phyloP scores from a whole-genome alignment of 2,113 vertebrate genomes.

The Gallinago undulata region DNA sequence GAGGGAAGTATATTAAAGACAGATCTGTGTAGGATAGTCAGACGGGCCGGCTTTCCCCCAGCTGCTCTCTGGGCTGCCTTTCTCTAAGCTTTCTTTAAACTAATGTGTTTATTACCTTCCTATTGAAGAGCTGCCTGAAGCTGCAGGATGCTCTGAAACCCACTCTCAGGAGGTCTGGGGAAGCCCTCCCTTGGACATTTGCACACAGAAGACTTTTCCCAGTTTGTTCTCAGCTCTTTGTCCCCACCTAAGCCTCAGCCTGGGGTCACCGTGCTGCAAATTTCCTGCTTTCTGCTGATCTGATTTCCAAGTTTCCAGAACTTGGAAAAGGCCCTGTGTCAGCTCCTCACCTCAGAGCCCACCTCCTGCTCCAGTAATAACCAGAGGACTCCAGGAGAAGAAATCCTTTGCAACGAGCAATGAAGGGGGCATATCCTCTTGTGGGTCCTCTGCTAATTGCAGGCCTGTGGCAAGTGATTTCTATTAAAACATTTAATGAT shows the following conservation, averaged over 20 bases:
- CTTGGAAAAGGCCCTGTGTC: accelerated
- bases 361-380: not conserved
- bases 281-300: not conserved
- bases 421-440: not conserved
- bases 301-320: too few relatives aligned
- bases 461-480: not conserved
- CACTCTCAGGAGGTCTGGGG: not conserved
- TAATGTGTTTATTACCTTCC: not conserved
- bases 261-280: accelerated
- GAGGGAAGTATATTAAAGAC: not conserved
- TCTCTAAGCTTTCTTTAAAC: not conserved
- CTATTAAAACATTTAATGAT: not conserved
- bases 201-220: not conserved
- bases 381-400: not conserved
- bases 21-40: not conserved
- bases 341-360: not conserved
- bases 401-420: not conserved
- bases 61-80: not conserved
- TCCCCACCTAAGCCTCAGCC: not conserved
- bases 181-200: not conserved
- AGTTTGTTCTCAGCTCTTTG: not conserved
- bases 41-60: not conserved
- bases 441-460: not conserved
- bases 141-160: not conserved
- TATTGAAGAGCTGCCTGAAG: not conserved